Conservation (phyloP, 2,888 invertebrate genomes). For the Chrysolina haemoptera region DNA sequence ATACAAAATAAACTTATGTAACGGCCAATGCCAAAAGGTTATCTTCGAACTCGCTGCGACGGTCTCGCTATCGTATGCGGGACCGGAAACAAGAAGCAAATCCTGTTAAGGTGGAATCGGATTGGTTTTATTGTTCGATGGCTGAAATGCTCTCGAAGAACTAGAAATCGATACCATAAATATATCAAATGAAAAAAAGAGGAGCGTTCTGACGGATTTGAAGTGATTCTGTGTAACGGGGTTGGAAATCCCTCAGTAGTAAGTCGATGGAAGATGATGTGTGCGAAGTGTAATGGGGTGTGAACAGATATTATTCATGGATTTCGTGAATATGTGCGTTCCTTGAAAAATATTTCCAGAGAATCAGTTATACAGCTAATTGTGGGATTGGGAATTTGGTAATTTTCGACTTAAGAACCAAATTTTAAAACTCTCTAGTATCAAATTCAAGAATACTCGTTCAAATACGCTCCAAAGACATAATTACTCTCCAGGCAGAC, state of each 20-base stretch:
- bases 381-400: too few relatives aligned
- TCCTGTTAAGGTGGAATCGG: conserved; percentile 40
- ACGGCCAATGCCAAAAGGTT: conserved; percentile 50
- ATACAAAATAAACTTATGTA: conserved; percentile 49
- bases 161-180: conserved; percentile 23
- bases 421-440: too few relatives aligned
- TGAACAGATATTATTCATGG: too few relatives aligned
- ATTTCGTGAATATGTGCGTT: too few relatives aligned
- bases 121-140: conserved; percentile 38
- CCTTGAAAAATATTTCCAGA: too few relatives aligned
- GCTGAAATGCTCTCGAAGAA: conserved; percentile 17
- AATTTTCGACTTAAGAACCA: too few relatives aligned
- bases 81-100: conserved; percentile 45
- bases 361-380: too few relatives aligned
- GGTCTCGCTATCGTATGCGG: conserved; percentile 35
- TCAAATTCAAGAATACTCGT: too few relatives aligned
- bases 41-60: conserved; percentile 36
- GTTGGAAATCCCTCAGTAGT: not conserved
- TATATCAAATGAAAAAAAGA: conserved; percentile 1
- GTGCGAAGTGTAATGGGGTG: too few relatives aligned
- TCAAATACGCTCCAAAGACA: too few relatives aligned
- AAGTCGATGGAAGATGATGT: not conserved
- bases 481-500: too few relatives aligned
- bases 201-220: conserved; percentile 12
- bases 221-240: conserved; percentile 11